Evolutionary conservation across 2,888 invertebrate species (phyloP), one percentile per base, ranked within the genome.

Genomic region (Clusia tigrina): DNA sequence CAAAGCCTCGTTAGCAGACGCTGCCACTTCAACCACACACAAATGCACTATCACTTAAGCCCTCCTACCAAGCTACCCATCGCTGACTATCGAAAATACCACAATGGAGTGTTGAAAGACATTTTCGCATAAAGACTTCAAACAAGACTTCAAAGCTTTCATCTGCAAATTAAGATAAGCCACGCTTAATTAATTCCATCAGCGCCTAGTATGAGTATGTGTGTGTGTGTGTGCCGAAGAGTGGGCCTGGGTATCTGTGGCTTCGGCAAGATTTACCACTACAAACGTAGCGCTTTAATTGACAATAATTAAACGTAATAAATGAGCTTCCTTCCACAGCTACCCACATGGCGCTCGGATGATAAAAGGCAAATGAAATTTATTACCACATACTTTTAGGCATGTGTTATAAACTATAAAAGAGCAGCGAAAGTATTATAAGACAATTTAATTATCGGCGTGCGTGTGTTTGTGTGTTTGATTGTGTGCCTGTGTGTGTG

Each of bases 361-460:
- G n/a, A n/a, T 42, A 42, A 42, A 42, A n/a, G 3, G 9, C 48
- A 22, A 18, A 48, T 22, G 5, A 22, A 48, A 48, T 48, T 48
- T 20, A 48, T 48, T 18, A 22, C 20, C 48, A 22, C 48, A 48
- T 48, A 48, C 2, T 48, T 48, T 48, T 18, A 20, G 48, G 48
- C 48, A 48, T 48, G 48, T 48, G 48, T 15, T 22, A 15, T 20
- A 48, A 48, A 20, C 48, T 48, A 48, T 48, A 18, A 48, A 48
- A 48, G 15, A 5, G n/a, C 3, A 42, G 42, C 42, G n/a, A n/a
- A n/a, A n/a, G n/a, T 42, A 9, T 20, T 15, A 48, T 22, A 48
- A 48, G 48, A 48, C 48, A 22, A 48, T 48, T 48, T 48, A 48
- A 48, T 48, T 48, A 20, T n/a, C n/a, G n/a, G n/a, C n/a, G n/a